Conservation (phyloP, 1,140 invertebrate species). For the Arctopsyche grandis region DNA sequence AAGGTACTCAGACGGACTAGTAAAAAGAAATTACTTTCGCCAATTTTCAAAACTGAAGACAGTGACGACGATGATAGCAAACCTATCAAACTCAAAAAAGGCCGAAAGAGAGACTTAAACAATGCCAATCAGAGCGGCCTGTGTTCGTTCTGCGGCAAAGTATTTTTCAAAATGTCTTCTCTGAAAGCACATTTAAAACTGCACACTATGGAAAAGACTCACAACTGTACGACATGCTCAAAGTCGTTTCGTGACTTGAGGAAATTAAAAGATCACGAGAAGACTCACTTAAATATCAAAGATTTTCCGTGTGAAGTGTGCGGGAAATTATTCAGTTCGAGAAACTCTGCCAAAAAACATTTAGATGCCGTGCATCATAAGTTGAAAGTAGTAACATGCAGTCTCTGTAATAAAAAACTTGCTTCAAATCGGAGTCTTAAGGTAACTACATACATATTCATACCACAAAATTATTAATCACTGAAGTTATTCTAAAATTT, state of each 20-base stretch:
- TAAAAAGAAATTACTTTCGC: background rate
- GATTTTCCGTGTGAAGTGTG: constrained; percentile 52
- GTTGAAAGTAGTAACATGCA: constrained; percentile 47
- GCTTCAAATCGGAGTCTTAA: constrained; percentile 46
- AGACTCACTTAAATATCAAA: constrained; percentile 50
- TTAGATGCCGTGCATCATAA: constrained; percentile 44
- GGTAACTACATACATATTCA: constrained; percentile 39
- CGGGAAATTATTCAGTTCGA: constrained; percentile 48
- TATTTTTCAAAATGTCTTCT: constrained; percentile 44
- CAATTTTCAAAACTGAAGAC: constrained; percentile 13
- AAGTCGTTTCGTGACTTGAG: constrained; percentile 46
- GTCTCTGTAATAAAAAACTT: constrained; percentile 51
- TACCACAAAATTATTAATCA: no score
- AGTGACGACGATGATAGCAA: constrained; percentile 21
- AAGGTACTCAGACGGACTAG: constrained; percentile 29
- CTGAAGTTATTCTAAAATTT: no score
- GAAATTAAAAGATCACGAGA: constrained; percentile 49
- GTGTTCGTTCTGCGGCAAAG: constrained; percentile 51
- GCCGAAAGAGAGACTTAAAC: constrained; percentile 7
- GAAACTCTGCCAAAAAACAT: constrained; percentile 50
- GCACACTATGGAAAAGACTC: constrained; percentile 44
- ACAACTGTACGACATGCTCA: constrained; percentile 38
- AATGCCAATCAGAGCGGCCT: constrained; percentile 35
- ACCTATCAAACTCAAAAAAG: constrained; percentile 26
- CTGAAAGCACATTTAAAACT: constrained; percentile 46